Base-by-base conservation (phyloP, 2,888 invertebrate genomes). In the Stenodera caucasica region DNA sequence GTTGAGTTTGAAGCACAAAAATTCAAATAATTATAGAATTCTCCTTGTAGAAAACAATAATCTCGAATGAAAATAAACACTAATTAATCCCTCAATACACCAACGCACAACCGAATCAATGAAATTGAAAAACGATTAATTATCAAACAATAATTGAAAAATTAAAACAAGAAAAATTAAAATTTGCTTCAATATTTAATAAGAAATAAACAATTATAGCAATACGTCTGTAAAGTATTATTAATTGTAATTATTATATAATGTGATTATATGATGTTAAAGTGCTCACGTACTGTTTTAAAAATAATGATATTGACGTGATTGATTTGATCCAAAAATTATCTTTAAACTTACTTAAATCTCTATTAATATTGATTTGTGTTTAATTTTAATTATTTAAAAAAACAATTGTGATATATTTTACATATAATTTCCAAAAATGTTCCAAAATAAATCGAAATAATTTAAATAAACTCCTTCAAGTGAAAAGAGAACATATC, bases 191-290 rank as follows among this genome's bases (percentile, higher is more conserved):
- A 65, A 65, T 60, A 65, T 67, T 64, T n/a, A 33, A 33, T 32
- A 7, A 32, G 2, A 11, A 40, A 40, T 6, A 35, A 35, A 40
- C 7, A 40, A 40, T 60, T 58, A 66, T 66, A 72, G 70, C 70
- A 71, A 72, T 72, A 72, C 70, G 57, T 67, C 64, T 61, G 64
- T 45, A 64, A 69, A 69, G 69, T 69, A 70, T 67, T 70, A 71
- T 52, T 65, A 63, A 69, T 64, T 66, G 69, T 70, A 70, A 70
- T 70, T 70, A 70, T 70, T 70, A 68, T 68, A 71, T 70, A 70
- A 71, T 70, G 70, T 71, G 70, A 71, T 70, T 64, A 64, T 60
- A 66, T 65, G 66, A 67, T 54, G 60, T 64, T 61, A 61, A 68
- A 67, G 67, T 71, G 71, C 70, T 70, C 71, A 69, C 64, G 58